A percentile compares a stretch with the other conserved stretches of the same genome.
Evolutionary conservation across 2,888 invertebrate genomes (phyloP).

Genomic region (Cantharis rustica): DNA sequence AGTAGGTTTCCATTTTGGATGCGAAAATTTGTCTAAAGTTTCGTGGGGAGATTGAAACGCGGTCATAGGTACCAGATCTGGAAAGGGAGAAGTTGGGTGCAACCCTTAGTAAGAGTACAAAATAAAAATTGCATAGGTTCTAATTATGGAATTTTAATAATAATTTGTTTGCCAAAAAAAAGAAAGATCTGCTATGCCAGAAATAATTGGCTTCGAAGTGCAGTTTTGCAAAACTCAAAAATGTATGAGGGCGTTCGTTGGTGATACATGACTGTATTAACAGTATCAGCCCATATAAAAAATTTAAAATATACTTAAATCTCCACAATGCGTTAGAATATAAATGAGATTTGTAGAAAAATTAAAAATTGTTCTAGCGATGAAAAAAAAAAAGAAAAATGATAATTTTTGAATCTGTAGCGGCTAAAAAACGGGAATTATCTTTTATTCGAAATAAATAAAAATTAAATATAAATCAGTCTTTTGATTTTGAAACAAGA

Average conservation of each 20-base stretch:
- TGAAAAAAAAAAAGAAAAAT: too few species aligned
- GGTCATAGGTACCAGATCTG: too few species aligned
- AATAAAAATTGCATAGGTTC: neutral
- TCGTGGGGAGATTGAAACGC: too few species aligned
- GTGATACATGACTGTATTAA: neutral
- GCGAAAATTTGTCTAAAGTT: too few species aligned
- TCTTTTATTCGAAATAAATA: too few species aligned
- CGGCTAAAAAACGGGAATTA: too few species aligned
- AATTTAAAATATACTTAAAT: neutral
- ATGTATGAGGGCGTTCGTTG: neutral
- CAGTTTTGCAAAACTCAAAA: neutral
- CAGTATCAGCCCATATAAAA: neutral
- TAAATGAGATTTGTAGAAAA: too few species aligned
- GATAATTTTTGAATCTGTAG: too few species aligned
- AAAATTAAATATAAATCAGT: too few species aligned
- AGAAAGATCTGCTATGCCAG: neutral
- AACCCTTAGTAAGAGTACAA: neutral
- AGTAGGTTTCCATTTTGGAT: too few species aligned
- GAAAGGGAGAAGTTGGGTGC: neutral
- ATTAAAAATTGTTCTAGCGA: too few species aligned
- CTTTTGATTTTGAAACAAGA: neutral
- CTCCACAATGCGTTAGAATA: too few species aligned
- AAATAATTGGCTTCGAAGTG: neutral
- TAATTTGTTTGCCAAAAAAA: constrained; percentile 2
- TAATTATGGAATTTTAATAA: constrained; percentile 1